Evolutionary conservation across 53 echinoderm and acorn worm genomes (phyloP).

Genomic region (Luidia sarsii): DNA sequence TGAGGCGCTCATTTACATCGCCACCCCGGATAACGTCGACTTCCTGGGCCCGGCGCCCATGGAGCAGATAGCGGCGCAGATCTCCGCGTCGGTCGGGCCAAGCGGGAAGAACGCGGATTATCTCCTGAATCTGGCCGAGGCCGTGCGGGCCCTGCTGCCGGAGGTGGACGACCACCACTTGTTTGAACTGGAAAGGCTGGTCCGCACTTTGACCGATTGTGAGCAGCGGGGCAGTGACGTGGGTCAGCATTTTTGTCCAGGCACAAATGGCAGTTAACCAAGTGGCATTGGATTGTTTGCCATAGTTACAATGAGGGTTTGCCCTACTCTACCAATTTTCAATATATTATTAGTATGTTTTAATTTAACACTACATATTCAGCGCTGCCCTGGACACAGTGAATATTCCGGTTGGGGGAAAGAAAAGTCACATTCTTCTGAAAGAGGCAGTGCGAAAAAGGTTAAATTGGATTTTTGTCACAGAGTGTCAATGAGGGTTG

Average conservation of each 20-base stretch:
- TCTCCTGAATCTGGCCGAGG: constrained; percentile 67
- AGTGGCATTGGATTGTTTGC: too few species aligned
- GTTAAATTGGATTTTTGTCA: too few species aligned
- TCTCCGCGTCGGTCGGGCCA: constrained; percentile 68
- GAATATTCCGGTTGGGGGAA: too few species aligned
- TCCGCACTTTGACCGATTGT: constrained; percentile 7
- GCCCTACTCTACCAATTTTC: too few species aligned
- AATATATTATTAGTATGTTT: too few species aligned
- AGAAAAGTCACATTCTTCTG: too few species aligned
- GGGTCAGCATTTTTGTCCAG: neutral
- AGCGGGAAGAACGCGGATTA: constrained; percentile 87
- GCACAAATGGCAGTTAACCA: neutral
- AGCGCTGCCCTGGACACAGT: too few species aligned
- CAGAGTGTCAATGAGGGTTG: too few species aligned
- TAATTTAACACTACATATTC: too few species aligned
- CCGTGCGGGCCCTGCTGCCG: constrained; percentile 67
- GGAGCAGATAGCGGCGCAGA: constrained; percentile 82
- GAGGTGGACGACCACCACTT: constrained; percentile 71
- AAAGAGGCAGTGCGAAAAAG: too few species aligned
- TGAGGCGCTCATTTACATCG: constrained; percentile 70
- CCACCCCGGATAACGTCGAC: constrained; percentile 64
- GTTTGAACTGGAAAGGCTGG: constrained; percentile 78
- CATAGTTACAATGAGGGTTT: too few species aligned
- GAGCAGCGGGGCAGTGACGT: neutral
- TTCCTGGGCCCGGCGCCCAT: constrained; percentile 84